These are phyloP conservation scores for Cheiracanthium punctorium DNA, from an alignment of 2,888 invertebrate species.

Conservation along the genomic window DNA sequence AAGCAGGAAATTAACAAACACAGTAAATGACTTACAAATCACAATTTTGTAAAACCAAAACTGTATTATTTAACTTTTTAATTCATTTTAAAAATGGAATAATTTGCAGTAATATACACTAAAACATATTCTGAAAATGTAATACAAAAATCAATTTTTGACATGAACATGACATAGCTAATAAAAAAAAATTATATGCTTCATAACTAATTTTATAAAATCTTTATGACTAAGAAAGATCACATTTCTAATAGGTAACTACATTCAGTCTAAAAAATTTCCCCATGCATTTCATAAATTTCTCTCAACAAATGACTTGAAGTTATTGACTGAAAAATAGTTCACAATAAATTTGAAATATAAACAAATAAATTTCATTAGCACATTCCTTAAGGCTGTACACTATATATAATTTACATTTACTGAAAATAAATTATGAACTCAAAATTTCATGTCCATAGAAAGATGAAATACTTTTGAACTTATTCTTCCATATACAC, in stretches of 20 bases:
- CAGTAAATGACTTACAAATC: not conserved
- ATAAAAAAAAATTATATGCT: not conserved
- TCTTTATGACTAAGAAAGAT: not conserved
- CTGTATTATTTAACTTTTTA: not conserved
- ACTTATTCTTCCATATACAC: not conserved
- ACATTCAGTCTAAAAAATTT: no score
- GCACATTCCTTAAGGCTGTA: no score
- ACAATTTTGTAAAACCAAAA: conserved; percentile 17
- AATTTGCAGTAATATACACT: not conserved
- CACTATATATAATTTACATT: no score
- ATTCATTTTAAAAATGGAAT: not conserved
- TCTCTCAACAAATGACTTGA: no score
- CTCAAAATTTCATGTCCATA: no score
- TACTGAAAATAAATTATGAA: no score
- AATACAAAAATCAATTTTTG: not conserved
- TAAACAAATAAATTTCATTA: no score
- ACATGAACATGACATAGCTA: not conserved
- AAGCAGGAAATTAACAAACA: not conserved
- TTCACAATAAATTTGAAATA: no score
- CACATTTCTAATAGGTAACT: not conserved
- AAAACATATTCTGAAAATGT: not conserved
- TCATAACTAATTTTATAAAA: not conserved
- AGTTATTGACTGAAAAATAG: no score
- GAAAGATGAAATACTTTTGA: no score
- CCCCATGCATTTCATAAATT: no score